Base-by-base conservation (phyloP, 2,797 vertebrate species). In the Esox lucius region DNA sequence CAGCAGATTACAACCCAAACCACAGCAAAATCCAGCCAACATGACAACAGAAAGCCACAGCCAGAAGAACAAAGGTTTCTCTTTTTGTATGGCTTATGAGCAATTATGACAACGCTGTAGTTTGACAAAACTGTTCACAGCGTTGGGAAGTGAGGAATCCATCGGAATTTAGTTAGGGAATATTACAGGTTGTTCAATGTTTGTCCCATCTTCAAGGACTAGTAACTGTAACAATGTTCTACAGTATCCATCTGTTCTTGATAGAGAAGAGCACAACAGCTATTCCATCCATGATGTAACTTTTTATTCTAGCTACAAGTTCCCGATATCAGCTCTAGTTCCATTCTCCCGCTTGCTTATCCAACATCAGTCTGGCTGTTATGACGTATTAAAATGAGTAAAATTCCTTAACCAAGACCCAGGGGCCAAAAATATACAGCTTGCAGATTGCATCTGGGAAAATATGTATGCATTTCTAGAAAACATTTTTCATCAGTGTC, bases 101-200 rank as follows among this genome's bases (percentile, higher is more conserved):
- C 42, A 24, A 22, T 31, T 35, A 48, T 53, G 46, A 46, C 56
- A 39, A 19, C 28, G 61, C 24, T 67, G 59, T 71, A 49, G 56
- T 49, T 70, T 26, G 46, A 35, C 17, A 19, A 24, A 70, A 64
- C 42, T 4, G 39, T 33, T 64, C 51, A 39, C n/a, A 71, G 56
- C 19, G 0, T 28, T 71, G 17, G 7, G 31, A 33, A 12, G 26
- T 67, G 62, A 68, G 31, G 76, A 48, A 46, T 4, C 46, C 48
- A 59, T n/a, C 28, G 33, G 62, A 71, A 56, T 67, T 64, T 33
- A 42, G 31, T 71, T 42, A 49, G 73, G 19, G 53, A 62, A 51
- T 39, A 69, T 48, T 48, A 2, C n/a, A 19, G 8, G 8, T 3
- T n/a, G 19, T n/a, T 56, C n/a, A 19, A 56, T 56, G 39, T 46